Conservation (phyloP, 2,113 vertebrate genomes). For the Piaya cayana region DNA sequence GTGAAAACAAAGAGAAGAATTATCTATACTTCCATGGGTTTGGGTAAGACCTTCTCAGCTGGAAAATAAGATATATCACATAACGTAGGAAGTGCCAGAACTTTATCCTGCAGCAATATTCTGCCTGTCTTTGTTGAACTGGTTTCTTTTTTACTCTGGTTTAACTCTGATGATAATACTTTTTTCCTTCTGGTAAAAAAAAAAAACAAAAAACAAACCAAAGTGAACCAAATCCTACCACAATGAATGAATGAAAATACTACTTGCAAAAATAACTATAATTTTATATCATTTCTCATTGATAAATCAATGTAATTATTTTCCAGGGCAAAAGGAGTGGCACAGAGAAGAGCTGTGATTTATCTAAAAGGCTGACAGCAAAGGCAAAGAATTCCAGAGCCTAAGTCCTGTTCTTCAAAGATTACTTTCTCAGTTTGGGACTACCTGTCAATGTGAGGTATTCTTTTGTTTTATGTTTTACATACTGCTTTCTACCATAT, state of each 20-base stretch:
- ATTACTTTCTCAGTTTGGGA: not conserved
- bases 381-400: not conserved
- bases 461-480: not conserved
- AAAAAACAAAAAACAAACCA: conserved; percentile 17
- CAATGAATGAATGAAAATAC: not conserved
- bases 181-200: conserved; percentile 24
- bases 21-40: conserved; percentile 12
- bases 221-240: not conserved
- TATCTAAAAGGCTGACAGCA: not conserved
- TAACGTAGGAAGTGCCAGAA: conserved; percentile 17
- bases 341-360: not conserved
- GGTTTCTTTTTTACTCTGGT: not conserved
- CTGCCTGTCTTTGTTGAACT: not conserved
- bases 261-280: not conserved
- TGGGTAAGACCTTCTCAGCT: conserved; percentile 41
- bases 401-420: not conserved
- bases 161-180: not conserved
- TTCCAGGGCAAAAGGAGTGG: not conserved
- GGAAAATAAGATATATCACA: conserved; percentile 42
- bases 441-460: not conserved
- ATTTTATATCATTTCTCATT: not conserved
- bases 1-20: conserved; percentile 41
- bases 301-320: not conserved
- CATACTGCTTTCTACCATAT: not conserved
- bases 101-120: conserved; percentile 24